phyloP scores from a whole-genome alignment of 2,113 vertebrate genomes.

The Pelvicachromis taeniatus region DNA sequence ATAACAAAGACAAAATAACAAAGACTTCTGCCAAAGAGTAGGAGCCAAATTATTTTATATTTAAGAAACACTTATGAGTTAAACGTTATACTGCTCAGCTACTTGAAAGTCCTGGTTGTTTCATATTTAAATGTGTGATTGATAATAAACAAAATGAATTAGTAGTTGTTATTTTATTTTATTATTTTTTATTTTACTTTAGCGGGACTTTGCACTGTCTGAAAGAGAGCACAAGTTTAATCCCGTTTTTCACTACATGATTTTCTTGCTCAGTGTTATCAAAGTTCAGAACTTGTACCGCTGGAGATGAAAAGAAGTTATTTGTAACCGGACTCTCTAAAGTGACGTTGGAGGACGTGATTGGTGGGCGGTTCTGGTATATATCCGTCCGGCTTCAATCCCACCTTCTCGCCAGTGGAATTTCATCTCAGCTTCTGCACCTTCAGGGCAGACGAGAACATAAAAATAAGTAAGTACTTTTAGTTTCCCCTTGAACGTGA shows the following conservation, averaged over 20 bases:
- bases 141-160: neutral
- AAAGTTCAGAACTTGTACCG: neutral
- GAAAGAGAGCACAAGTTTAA: neutral
- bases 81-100: neutral
- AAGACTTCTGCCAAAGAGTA: too few relatives aligned
- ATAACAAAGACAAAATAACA: neutral
- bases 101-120: neutral
- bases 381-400: slow-evolving; percentile 69
- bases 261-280: neutral
- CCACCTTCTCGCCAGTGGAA: slow-evolving; percentile 83
- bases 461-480: slow-evolving; percentile 78
- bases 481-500: neutral
- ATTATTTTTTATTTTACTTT: neutral
- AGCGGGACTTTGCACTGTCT: neutral
- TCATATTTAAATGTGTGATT: neutral
- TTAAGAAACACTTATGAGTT: neutral
- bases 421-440: slow-evolving; percentile 84
- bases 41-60: neutral
- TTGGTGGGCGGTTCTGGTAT: slow-evolving; percentile 82
- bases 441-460: slow-evolving; percentile 80
- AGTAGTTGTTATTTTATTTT: neutral
- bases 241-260: neutral
- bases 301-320: slow-evolving; percentile 9
- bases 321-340: slow-evolving; percentile 62
- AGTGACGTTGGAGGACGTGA: slow-evolving; percentile 74